These are phyloP conservation scores for Gandaritis pyraliata DNA, from an alignment of 2,888 invertebrate species.

Conservation along the genomic window DNA sequence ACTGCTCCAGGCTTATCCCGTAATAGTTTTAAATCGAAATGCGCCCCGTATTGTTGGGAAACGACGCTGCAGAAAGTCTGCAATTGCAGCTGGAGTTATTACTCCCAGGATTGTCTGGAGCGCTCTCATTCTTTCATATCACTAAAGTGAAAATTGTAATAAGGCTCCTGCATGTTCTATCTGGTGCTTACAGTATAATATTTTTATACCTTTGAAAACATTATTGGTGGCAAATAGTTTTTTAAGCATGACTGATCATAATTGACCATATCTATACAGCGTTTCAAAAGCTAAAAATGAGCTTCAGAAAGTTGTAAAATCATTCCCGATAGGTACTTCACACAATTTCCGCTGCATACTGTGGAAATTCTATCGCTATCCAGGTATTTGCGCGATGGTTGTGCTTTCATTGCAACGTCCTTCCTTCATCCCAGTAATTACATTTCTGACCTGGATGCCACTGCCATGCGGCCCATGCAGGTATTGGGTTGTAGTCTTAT, in stretches of 20 bases:
- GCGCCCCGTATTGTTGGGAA: constrained; percentile 41
- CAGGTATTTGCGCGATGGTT: neutral
- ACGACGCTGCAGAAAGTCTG: constrained; percentile 19
- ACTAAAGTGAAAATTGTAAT: constrained; percentile 8
- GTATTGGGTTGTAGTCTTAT: no score
- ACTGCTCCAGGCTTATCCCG: constrained; percentile 25
- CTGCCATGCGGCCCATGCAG: neutral
- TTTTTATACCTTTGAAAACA: no score
- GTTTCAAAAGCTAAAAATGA: no score
- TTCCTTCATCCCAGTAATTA: constrained; percentile 4
- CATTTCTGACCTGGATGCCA: constrained; percentile 9
- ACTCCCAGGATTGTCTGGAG: constrained; percentile 31
- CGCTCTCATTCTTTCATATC: constrained; percentile 8
- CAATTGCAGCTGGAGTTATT: constrained; percentile 39
- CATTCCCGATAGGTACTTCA: neutral
- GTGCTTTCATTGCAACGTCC: neutral
- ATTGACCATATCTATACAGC: no score
- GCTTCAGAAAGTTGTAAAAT: no score
- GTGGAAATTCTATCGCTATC: neutral
- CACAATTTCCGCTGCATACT: neutral
- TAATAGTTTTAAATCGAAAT: constrained; percentile 48
- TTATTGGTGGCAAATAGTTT: no score
- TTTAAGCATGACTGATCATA: no score
- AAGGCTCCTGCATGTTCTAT: no score
- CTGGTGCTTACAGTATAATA: no score